Conservation (phyloP, 37 sponge, comb jelly and placozoan species). For the Halisarca cf. caerulea region DNA sequence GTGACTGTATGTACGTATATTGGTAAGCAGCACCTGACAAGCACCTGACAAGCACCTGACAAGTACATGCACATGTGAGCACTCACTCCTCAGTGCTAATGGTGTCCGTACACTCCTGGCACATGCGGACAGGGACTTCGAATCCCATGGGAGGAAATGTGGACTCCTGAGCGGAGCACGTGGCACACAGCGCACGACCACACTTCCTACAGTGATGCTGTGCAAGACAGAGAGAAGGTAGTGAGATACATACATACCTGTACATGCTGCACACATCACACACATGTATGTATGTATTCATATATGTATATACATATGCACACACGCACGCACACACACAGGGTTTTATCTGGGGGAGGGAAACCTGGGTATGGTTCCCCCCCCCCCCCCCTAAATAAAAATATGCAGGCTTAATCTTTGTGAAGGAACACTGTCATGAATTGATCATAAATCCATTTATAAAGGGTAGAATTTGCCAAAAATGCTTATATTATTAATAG, state of each 20-base stretch:
- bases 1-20: too few species aligned
- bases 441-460: too few species aligned
- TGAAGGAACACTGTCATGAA: too few species aligned
- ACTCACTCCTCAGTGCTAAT: slow-evolving; percentile 93
- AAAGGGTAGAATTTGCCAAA: too few species aligned
- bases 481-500: too few species aligned
- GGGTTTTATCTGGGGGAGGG: too few species aligned
- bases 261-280: background rate
- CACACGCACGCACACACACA: slow-evolving; percentile 5
- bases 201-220: slow-evolving; percentile 99
- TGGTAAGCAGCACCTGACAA: background rate
- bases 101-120: slow-evolving; percentile 80
- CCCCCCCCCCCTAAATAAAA: too few species aligned
- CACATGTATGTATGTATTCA: background rate
- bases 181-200: slow-evolving; percentile 90
- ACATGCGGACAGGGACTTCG: slow-evolving; percentile 95
- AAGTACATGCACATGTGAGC: too few species aligned
- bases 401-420: too few species aligned
- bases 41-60: background rate
- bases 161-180: slow-evolving; percentile 74
- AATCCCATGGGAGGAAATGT: slow-evolving; percentile 92
- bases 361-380: too few species aligned
- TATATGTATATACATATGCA: background rate
- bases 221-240: background rate
- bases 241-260: too few species aligned